A percentile compares a stretch with the other conserved stretches of the same genome.
Conservation (phyloP, 1,140 invertebrate genomes). For the Bactericera cockerelli region DNA sequence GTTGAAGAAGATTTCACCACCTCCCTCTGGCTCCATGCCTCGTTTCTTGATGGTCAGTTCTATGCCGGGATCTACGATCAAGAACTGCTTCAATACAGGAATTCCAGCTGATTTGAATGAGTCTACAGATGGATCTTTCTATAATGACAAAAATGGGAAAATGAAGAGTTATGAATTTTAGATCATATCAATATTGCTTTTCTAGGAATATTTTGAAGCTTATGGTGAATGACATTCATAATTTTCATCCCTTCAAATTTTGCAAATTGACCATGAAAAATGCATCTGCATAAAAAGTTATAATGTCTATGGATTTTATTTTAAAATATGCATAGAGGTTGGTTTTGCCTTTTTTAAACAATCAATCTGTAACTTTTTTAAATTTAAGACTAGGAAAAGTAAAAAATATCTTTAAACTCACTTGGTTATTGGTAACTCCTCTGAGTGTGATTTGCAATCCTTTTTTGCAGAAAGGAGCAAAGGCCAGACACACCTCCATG, state of each 20-base stretch:
- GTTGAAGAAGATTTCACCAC: conserved; percentile 76
- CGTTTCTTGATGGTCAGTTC: conserved; percentile 71
- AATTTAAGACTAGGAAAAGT: no score
- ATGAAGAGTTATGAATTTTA: no score
- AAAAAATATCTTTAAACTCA: conserved; percentile 23
- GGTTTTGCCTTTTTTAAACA: no score
- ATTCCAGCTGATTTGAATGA: conserved; percentile 63
- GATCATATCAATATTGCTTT: background rate
- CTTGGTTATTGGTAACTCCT: conserved; percentile 78
- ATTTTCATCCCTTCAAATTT: no score
- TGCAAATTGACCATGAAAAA: no score
- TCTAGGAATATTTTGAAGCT: background rate
- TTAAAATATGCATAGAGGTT: no score
- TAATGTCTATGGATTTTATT: no score
- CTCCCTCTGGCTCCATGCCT: conserved; percentile 70
- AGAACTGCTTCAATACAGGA: conserved; percentile 66
- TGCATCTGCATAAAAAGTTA: no score
- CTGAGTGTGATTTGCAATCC: conserved; percentile 61
- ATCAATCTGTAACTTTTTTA: no score
- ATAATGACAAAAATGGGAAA: conserved; percentile 17
- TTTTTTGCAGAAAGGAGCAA: conserved; percentile 92
- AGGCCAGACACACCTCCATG: conserved; percentile 68
- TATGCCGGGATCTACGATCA: conserved; percentile 75
- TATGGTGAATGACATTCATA: no score
- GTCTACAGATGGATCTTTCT: conserved; percentile 64